These are phyloP conservation scores for Rhamphomyia laevipes DNA, from an alignment of 2,888 invertebrate genomes.

Conservation along the genomic window DNA sequence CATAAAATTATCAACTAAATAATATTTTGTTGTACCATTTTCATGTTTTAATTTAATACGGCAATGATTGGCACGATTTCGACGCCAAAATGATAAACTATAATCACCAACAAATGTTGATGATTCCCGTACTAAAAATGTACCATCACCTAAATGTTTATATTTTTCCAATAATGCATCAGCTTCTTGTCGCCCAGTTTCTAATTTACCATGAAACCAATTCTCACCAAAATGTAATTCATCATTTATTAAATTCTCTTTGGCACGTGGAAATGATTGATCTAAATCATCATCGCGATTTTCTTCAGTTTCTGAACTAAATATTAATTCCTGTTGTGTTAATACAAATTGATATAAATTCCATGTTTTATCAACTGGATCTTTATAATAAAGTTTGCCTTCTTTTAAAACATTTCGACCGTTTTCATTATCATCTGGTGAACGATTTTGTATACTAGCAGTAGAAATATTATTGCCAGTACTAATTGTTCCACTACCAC, in stretches of 20 bases:
- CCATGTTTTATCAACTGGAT: slow-evolving; percentile 83
- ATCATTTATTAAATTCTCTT: slow-evolving; percentile 62
- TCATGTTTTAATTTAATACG: slow-evolving; percentile 82
- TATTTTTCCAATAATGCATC: slow-evolving; percentile 56
- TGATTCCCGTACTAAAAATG: slow-evolving; percentile 85
- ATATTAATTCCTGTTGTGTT: slow-evolving; percentile 77
- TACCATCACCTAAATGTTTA: slow-evolving; percentile 77
- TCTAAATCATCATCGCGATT: slow-evolving; percentile 49
- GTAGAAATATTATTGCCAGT: no score
- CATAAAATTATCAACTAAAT: slow-evolving; percentile 72
- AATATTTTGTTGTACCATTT: slow-evolving; percentile 78
- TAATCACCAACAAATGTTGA: slow-evolving; percentile 95
- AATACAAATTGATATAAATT: slow-evolving; percentile 88
- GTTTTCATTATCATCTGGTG: slow-evolving; percentile 55
- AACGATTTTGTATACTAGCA: slow-evolving; percentile 21
- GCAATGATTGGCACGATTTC: slow-evolving; percentile 82
- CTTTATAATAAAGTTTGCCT: slow-evolving; percentile 79
- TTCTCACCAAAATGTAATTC: slow-evolving; percentile 85
- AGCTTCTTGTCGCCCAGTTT: slow-evolving; percentile 68
- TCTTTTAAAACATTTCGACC: slow-evolving; percentile 76
- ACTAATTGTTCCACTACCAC: slow-evolving; percentile 7
- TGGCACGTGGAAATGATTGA: slow-evolving; percentile 40
- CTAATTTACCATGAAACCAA: slow-evolving; percentile 86
- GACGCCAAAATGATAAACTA: slow-evolving; percentile 87
- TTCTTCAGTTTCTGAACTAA: slow-evolving; percentile 45